Evolutionary conservation across 1,140 invertebrate genomes (phyloP).

Genomic region (Ectropis grisescens): DNA sequence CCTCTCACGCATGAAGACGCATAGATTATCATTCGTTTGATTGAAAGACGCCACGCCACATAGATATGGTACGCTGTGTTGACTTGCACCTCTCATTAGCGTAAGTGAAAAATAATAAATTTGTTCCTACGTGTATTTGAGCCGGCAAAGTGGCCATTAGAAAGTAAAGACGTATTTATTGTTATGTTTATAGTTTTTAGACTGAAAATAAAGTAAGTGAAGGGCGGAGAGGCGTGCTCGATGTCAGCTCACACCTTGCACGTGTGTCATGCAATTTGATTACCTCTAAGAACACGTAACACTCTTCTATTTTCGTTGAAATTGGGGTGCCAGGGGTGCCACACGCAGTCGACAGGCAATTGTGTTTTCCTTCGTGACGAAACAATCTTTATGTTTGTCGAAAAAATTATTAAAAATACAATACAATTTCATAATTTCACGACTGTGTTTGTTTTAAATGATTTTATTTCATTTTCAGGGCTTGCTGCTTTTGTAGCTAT

Average conservation of each 20-base stretch:
- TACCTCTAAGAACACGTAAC: slow-evolving; percentile 28
- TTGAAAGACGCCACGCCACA: no score
- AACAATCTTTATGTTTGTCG: background rate
- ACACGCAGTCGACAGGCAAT: slow-evolving; percentile 12
- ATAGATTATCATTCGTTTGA: no score
- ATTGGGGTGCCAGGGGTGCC: slow-evolving; percentile 17
- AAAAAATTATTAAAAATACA: no score
- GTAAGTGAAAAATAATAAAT: background rate
- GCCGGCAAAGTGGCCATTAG: slow-evolving; percentile 23
- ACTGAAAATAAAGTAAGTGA: slow-evolving; percentile 51
- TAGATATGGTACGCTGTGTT: no score
- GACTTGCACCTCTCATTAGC: background rate
- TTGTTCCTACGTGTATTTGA: slow-evolving; percentile 3
- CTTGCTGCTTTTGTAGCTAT: no score
- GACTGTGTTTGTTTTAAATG: no score
- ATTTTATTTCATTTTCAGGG: no score
- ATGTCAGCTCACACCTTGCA: slow-evolving; percentile 50
- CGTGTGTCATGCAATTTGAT: slow-evolving; percentile 52
- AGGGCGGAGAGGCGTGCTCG: slow-evolving; percentile 39
- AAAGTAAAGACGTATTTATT: slow-evolving; percentile 40
- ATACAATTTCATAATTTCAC: no score
- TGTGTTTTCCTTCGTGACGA: slow-evolving; percentile 16
- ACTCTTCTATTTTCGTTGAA: slow-evolving; percentile 36
- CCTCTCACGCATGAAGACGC: no score
- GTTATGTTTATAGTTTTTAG: slow-evolving; percentile 28